Conservation (phyloP, 2,113 vertebrate species). For the Colossoma macropomum region DNA sequence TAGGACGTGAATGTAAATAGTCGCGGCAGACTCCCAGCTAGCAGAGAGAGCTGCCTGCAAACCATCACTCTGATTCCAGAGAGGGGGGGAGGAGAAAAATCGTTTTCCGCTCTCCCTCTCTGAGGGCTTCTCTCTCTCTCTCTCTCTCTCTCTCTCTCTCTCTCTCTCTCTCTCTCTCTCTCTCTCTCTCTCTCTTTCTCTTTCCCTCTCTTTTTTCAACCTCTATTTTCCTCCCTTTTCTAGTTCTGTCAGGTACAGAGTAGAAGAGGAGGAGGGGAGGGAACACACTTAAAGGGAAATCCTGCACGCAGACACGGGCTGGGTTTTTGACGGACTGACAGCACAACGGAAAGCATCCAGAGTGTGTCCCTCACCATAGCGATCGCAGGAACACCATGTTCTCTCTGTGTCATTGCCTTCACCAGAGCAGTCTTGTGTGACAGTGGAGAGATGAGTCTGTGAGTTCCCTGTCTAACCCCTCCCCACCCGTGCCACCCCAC, state of each 20-base stretch:
- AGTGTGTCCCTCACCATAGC: constrained; percentile 45
- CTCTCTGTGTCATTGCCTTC: constrained; percentile 49
- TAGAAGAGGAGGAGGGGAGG: constrained; percentile 48
- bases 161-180: constrained; percentile 37
- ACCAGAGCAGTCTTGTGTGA: constrained; percentile 46
- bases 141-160: constrained; percentile 12
- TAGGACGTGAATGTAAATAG: constrained; percentile 36
- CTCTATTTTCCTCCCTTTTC: constrained; percentile 44
- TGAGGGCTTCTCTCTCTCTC: constrained; percentile 39
- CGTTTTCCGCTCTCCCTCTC: constrained; percentile 50
- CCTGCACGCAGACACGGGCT: constrained; percentile 20
- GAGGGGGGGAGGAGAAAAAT: constrained; percentile 50
- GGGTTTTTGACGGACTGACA: constrained; percentile 41
- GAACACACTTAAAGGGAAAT: constrained; percentile 47
- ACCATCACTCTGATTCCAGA: constrained; percentile 55
- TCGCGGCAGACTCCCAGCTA: not conserved
- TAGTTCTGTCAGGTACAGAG: constrained; percentile 45
- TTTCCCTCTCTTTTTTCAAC: constrained; percentile 12
- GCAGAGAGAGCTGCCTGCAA: constrained; percentile 29
- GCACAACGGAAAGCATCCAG: constrained; percentile 44
- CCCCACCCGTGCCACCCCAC: constrained; percentile 21
- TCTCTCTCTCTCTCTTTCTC: constrained; percentile 33
- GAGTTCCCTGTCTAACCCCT: constrained; percentile 19
- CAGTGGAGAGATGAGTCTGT: constrained; percentile 47
- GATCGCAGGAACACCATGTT: constrained; percentile 43